Evolutionary conservation across 2,797 vertebrate species (phyloP).

Genomic region (Falco novaeseelandiae): DNA sequence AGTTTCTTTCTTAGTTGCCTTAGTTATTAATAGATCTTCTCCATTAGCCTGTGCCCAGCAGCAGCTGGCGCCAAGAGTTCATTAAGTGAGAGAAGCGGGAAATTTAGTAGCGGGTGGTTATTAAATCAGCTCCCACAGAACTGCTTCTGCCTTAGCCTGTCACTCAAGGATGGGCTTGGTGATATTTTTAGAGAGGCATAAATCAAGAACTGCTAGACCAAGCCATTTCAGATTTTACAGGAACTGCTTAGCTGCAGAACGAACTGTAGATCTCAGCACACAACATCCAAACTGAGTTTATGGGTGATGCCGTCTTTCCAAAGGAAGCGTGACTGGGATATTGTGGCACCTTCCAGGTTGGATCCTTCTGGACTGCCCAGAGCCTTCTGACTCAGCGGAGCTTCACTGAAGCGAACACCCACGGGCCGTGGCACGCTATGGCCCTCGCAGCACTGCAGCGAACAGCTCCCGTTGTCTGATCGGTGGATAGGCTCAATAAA

Average conservation of each 20-base stretch:
- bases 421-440: background rate
- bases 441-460: background rate
- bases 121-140: background rate
- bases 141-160: background rate
- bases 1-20: background rate
- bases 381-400: background rate
- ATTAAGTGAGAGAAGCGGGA: background rate
- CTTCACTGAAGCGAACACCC: background rate
- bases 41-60: background rate
- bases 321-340: background rate
- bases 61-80: background rate
- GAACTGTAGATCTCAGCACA: background rate
- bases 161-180: background rate
- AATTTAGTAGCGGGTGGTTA: background rate
- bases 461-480: background rate
- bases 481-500: background rate
- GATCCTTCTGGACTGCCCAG: background rate
- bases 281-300: background rate
- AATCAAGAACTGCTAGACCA: background rate
- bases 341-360: background rate
- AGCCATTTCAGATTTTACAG: background rate
- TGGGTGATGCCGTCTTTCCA: background rate
- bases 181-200: background rate
- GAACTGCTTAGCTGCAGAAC: background rate
- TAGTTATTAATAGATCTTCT: background rate